phyloP scores from a whole-genome alignment of 1,140 invertebrate species.

The Sminthurides bifidus region DNA sequence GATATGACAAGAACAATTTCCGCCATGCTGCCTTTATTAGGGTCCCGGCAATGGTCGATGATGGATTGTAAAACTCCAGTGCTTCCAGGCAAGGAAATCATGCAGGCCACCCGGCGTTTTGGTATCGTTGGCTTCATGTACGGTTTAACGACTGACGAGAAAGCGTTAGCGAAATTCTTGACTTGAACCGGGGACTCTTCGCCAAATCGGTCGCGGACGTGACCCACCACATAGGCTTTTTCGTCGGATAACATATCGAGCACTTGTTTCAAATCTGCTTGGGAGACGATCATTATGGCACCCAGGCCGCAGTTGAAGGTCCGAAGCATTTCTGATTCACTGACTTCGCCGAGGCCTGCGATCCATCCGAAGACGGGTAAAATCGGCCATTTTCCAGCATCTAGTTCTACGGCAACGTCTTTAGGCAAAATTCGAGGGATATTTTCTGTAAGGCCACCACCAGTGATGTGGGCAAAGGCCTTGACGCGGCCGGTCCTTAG shows the following conservation, averaged over 20 bases:
- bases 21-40: constrained; percentile 51
- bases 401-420: constrained; percentile 51
- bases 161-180: constrained; percentile 50
- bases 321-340: constrained; percentile 62
- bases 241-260: constrained; percentile 42
- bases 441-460: constrained; percentile 86
- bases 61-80: constrained; percentile 63
- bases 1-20: constrained; percentile 82
- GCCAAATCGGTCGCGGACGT: constrained; percentile 40
- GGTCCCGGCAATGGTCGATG: constrained; percentile 62
- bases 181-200: constrained; percentile 47
- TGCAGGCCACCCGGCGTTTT: constrained; percentile 63
- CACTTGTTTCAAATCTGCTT: constrained; percentile 42
- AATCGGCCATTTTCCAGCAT: constrained; percentile 62
- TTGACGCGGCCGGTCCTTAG: constrained; percentile 63
- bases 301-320: constrained; percentile 93
- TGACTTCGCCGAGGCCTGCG: constrained; percentile 50
- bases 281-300: constrained; percentile 61
- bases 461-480: constrained; percentile 88
- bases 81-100: constrained; percentile 73
- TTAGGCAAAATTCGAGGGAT: constrained; percentile 67
- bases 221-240: constrained; percentile 48
- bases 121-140: constrained; percentile 33
- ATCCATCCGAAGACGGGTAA: constrained; percentile 57
- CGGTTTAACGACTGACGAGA: constrained; percentile 45